Evolutionary conservation across 2,888 invertebrate species (phyloP), one percentile per base, ranked within the genome.

Genomic region (Notocelia uddmanniana): DNA sequence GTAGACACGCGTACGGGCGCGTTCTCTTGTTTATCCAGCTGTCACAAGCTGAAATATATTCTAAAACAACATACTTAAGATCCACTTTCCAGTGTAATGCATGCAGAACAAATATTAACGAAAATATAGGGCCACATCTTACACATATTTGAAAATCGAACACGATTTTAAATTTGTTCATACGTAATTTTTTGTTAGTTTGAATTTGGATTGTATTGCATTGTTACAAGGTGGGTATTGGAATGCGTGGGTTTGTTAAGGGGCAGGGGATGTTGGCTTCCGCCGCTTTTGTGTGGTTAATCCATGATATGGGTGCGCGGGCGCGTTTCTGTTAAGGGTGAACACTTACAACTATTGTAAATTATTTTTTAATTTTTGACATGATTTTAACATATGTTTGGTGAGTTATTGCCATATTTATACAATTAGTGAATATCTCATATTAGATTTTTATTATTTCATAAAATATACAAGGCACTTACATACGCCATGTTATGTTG

Each of bases 221-320:
- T 55, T 41, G 60, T n/a, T 21, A 55, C 15, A 68, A 62, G 50
- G 68, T 62, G 23, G 55, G 77, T 75, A 83, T 85, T 89, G 76
- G 75, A 77, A 80, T 82, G 83, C 78, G 75, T 73, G 76, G 78
- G 75, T 84, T 83, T 77, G 78, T 87, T 88, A 87, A 88, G 89
- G 87, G 88, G 84, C 82, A 82, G 80, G 80, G 75, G 18, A 78
- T 83, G 84, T 83, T 85, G 81, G 76, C 76, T 79, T 77, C 85
- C 86, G 83, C 37, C 52, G 82, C 84, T 83, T 87, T 88, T 87
- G 87, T 86, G 81, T 67, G 74, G 83, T 81, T 92, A 92, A 92
- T 91, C 92, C 89, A 84, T 84, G 74, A 77, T 81, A 76, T 77
- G 81, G 82, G 87, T 91, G 92, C 91, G 86, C 79, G 86, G 77